Evolutionary conservation across 2,888 invertebrate genomes (phyloP), one percentile per base, ranked within the genome.

Genomic region (Melanophora roralis): DNA sequence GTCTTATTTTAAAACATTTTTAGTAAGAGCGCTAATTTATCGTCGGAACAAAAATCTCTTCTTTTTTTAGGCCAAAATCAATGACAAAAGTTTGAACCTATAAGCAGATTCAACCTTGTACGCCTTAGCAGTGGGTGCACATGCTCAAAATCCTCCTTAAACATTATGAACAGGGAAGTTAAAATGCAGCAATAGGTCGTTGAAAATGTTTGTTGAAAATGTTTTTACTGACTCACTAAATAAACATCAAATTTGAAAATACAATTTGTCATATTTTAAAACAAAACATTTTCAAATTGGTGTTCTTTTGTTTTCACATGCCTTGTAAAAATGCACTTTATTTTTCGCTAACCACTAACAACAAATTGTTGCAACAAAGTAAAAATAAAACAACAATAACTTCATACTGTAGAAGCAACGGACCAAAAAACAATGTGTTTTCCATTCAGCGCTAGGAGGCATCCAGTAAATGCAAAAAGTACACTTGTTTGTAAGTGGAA

Each of bases 321-420:
- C 49, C 59, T 34, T 43, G 45, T 14, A 73, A 49, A 51, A 67
- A 62, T 34, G 14, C 32, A 71, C 49, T 51, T 49, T 57, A 27
- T 36, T 51, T 40, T 59, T 43, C 40, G 36, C 64, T 45, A 43
- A 32, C 53, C 40, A 59, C 14, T 36, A 65, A 65, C 55, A 55
- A 60, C 69, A 75, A 75, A 55, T 73, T 79, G 60, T 78, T 81
- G 68, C 71, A 68, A 47, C 36, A 67, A 49, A 47, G 47, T 12
- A 27, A 27, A 8, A 16, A n/a, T 16, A 45, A 64, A 49, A 49
- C 55, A n/a, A 12, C 34, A 36, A 55, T 19, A 36, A 43, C 60
- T 47, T 21, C 59, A 60, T 9, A 36, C 49, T 40, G 38, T 59
- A 4, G 6, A 43, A 34, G 21, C 47, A 72, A 51, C 45, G 53